phyloP scores from a whole-genome alignment of 2,113 vertebrate genomes.

The Trematomus loennbergii region DNA sequence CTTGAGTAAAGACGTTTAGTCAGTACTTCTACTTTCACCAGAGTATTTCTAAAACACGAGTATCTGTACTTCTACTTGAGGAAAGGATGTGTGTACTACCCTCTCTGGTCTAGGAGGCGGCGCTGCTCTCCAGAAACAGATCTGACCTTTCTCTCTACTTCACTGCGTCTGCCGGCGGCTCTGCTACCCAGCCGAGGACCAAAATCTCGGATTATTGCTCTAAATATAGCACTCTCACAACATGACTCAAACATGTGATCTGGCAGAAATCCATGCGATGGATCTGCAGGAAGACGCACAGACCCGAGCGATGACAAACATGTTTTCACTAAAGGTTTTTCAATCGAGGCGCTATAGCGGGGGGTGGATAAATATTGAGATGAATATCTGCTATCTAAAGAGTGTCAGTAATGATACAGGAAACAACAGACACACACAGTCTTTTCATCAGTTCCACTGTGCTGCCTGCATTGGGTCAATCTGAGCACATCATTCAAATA shows the following conservation, averaged over 20 bases:
- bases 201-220: slow-evolving; percentile 51
- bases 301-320: neutral
- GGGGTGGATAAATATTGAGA: slow-evolving; percentile 46
- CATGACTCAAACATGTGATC: slow-evolving; percentile 59
- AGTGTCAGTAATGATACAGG: slow-evolving; percentile 1
- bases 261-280: slow-evolving; percentile 44
- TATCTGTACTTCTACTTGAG: too few relatives aligned
- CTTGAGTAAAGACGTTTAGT: too few relatives aligned
- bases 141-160: slow-evolving; percentile 72
- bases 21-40: too few relatives aligned
- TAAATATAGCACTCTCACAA: slow-evolving; percentile 49
- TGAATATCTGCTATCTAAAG: slow-evolving; percentile 32
- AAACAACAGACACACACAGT: slow-evolving; percentile 14
- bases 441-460: slow-evolving; percentile 25
- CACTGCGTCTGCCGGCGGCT: slow-evolving; percentile 51
- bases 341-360: slow-evolving; percentile 2
- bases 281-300: slow-evolving; percentile 11
- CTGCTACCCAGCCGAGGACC: slow-evolving; percentile 47
- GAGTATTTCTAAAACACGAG: too few relatives aligned
- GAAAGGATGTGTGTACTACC: too few relatives aligned
- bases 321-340: too few relatives aligned
- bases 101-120: too few relatives aligned
- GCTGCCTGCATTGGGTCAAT: slow-evolving; percentile 41
- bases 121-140: slow-evolving; percentile 42
- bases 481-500: slow-evolving; percentile 63